phyloP scores from a whole-genome alignment of 2,888 invertebrate species.

The Mongoloraphidia duomilia region DNA sequence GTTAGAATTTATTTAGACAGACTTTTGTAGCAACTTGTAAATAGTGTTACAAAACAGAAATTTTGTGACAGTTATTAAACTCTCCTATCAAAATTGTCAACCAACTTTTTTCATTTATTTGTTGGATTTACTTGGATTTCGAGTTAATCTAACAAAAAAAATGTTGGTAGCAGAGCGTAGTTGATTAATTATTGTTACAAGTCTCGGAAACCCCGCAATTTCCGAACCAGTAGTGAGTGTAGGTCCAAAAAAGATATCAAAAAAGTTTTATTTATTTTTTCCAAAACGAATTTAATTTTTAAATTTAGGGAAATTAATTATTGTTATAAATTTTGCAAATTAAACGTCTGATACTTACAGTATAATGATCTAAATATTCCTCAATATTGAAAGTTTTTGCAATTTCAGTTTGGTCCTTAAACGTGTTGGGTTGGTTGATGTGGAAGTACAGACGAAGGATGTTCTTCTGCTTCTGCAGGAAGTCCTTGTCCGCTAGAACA shows the following conservation, averaged over 20 bases:
- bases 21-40: not conserved
- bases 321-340: no score
- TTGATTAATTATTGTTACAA: no score
- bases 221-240: no score
- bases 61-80: no score
- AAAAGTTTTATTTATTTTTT: no score
- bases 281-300: not conserved
- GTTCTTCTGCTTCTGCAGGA: slow-evolving; percentile 22
- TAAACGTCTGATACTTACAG: slow-evolving; percentile 2
- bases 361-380: slow-evolving; percentile 6
- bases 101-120: no score
- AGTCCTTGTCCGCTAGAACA: slow-evolving; percentile 21
- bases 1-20: not conserved
- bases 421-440: slow-evolving; percentile 18
- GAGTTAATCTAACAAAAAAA: no score
- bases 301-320: not conserved
- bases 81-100: no score
- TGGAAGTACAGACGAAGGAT: slow-evolving; percentile 23
- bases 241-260: no score
- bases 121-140: no score
- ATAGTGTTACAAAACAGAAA: not conserved
- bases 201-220: no score
- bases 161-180: no score
- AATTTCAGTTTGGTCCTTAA: slow-evolving; percentile 5
- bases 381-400: slow-evolving; percentile 11